These are phyloP conservation scores for Nephrotoma guestfalica DNA, from an alignment of 2,888 invertebrate genomes.

Conservation along the genomic window DNA sequence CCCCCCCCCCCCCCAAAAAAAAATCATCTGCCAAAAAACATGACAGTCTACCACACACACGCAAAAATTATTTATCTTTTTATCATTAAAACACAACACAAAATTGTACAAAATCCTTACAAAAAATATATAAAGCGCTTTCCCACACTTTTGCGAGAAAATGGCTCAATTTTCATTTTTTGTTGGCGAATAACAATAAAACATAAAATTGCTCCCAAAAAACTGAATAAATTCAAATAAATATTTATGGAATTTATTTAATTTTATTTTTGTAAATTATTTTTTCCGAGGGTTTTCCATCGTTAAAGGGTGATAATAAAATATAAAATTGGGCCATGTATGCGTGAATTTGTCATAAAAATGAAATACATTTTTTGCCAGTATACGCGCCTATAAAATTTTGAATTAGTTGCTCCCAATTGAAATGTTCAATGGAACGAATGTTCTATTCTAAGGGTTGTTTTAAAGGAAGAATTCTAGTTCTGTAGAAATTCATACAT, in stretches of 20 bases:
- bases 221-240: not conserved
- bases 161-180: not conserved
- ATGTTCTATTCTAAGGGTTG: too few relatives aligned
- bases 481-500: too few relatives aligned
- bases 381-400: not conserved
- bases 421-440: not conserved
- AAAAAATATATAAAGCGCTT: not conserved
- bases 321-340: not conserved
- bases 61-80: not conserved
- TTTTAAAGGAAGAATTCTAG: too few relatives aligned
- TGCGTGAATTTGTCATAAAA: not conserved
- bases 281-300: not conserved
- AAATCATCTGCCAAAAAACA: not conserved
- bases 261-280: not conserved
- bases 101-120: not conserved
- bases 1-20: not conserved
- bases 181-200: not conserved
- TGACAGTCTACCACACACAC: not conserved
- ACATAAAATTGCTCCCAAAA: not conserved
- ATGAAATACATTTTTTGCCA: not conserved
- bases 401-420: not conserved
- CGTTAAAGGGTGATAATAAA: not conserved
- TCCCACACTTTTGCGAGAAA: not conserved
- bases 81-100: not conserved
- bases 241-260: not conserved